phyloP scores from a whole-genome alignment of 2,888 invertebrate genomes.

The Cheilosia vulpina region DNA sequence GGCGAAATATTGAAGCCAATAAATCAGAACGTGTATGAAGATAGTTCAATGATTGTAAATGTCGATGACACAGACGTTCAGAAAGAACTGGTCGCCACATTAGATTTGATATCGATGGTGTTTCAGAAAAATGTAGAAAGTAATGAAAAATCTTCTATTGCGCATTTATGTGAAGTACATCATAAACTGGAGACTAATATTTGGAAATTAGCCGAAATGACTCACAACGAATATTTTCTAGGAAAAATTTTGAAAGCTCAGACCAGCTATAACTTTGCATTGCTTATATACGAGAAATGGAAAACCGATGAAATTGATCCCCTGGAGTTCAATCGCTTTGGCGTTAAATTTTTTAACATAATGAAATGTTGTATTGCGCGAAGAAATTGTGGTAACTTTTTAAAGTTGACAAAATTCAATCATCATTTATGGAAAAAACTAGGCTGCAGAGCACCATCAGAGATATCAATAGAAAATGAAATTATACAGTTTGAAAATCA shows the following conservation, averaged over 20 bases:
- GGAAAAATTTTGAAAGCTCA: slow-evolving; percentile 79
- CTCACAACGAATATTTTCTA: slow-evolving; percentile 81
- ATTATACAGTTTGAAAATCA: slow-evolving; percentile 85
- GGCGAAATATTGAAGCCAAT: slow-evolving; percentile 86
- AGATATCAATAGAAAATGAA: slow-evolving; percentile 81
- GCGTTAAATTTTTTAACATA: slow-evolving; percentile 82
- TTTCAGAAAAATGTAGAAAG: slow-evolving; percentile 85
- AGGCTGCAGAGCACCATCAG: slow-evolving; percentile 80
- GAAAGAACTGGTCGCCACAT: slow-evolving; percentile 85
- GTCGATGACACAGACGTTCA: slow-evolving; percentile 84
- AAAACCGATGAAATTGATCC: slow-evolving; percentile 77
- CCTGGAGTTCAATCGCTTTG: slow-evolving; percentile 80
- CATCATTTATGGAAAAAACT: slow-evolving; percentile 83
- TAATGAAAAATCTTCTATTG: slow-evolving; percentile 81
- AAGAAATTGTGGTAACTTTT: slow-evolving; percentile 79
- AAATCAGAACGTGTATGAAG: slow-evolving; percentile 84
- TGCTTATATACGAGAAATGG: slow-evolving; percentile 81
- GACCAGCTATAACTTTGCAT: slow-evolving; percentile 80
- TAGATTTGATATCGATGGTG: slow-evolving; percentile 85
- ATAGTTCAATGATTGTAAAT: slow-evolving; percentile 80
- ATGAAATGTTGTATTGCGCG: slow-evolving; percentile 82
- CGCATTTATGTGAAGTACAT: slow-evolving; percentile 80
- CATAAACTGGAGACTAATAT: slow-evolving; percentile 80
- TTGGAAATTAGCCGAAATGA: slow-evolving; percentile 82
- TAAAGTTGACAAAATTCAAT: slow-evolving; percentile 82